Base-by-base conservation (phyloP, 2,797 vertebrate species). In the Poecile montanus region DNA sequence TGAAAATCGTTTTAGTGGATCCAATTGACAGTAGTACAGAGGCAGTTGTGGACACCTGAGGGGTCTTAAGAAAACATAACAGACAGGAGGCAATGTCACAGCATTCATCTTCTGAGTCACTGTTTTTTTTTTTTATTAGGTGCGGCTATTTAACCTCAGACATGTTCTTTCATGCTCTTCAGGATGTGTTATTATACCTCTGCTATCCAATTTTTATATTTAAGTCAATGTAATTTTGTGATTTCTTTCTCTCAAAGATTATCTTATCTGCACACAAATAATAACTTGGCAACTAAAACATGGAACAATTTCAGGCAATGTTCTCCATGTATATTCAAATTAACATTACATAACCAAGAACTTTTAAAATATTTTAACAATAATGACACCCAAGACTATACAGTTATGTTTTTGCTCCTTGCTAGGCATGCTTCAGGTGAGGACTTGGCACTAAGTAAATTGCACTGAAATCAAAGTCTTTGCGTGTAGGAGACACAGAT, bases 1-100 rank as follows among this genome's bases (percentile, higher is more conserved):
- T 76, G 30, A 89, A 95, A 92, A 94, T 76, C 42, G 29, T 40
- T 86, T 83, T 73, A 77, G 36, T 62, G 29, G n/a, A 85, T 86
- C 44, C 3, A 57, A 63, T 56, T 50, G 56, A 29, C 38, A 7
- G 6, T 16, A 50, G 27, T 14, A 36, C 57, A 74, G 51, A 32
- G 20, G 71, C 8, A 72, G 18, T 27, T 78, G 30, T 56, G 51
- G 36, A 47, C n/a, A 81, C 30, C 34, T 81, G 66, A 62, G 26
- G 11, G 30, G 13, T 83, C 54, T 82, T 82, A 67, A 90, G 36
- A 80, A 93, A 91, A 40, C 10, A 7, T 38, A 77, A 45, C 16
- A 82, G 40, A 62, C 17, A 61, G 29, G 22, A 89, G 47, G 27
- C 13, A 89, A 38, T 45, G 65, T 68, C 61, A 71, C 45, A 71